Percentiles rank a stretch among this genome's conserved stretches.
Conservation (phyloP, 1,140 invertebrate genomes). For the Megathymus violae region DNA sequence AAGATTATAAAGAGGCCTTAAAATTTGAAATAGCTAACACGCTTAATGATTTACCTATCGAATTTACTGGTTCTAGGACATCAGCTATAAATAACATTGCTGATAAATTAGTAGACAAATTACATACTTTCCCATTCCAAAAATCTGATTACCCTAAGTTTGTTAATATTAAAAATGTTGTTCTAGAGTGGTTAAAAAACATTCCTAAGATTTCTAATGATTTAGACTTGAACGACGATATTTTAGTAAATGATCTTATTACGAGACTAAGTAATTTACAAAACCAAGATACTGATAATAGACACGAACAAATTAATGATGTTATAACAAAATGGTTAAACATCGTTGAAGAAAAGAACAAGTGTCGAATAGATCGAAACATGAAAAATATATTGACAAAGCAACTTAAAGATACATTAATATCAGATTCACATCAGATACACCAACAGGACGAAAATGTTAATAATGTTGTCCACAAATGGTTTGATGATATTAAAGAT, state of each 20-base stretch:
- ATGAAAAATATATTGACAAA: conserved; percentile 6
- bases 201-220: too few relatives aligned
- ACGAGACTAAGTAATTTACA: conserved; percentile 7
- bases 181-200: conserved; percentile 15
- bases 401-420: background rate
- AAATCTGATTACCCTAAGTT: background rate
- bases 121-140: conserved; percentile 33
- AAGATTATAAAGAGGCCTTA: conserved; percentile 39
- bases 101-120: conserved; percentile 28
- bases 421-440: background rate
- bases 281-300: background rate
- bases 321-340: conserved; percentile 24
- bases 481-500: conserved; percentile 38
- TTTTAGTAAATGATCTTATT: conserved; percentile 6
- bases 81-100: conserved; percentile 33
- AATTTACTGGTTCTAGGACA: conserved; percentile 22
- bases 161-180: conserved; percentile 16
- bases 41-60: conserved; percentile 36
- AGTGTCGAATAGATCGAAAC: conserved; percentile 1
- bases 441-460: background rate
- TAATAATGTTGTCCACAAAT: conserved; percentile 25
- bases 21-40: conserved; percentile 41
- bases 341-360: conserved; percentile 9
- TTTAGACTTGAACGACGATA: background rate
- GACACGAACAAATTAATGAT: conserved; percentile 1